Conservation (phyloP, 2,797 vertebrate genomes). For the Chiroxiphia lanceolata region DNA sequence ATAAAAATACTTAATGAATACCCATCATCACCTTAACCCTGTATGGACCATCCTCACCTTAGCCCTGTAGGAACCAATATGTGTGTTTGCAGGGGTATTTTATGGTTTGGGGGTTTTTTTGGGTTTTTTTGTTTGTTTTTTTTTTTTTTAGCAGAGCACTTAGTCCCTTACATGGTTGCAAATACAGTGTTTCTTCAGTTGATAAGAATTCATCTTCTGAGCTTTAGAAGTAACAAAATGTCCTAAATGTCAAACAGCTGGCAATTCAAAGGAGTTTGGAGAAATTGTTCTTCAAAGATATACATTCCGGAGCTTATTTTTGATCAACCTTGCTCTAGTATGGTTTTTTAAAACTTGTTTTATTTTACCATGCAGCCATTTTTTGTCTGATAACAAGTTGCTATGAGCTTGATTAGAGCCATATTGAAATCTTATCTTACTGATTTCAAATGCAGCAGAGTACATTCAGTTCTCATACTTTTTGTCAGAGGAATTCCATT, state of each 20-base stretch:
- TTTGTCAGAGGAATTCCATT: not conserved
- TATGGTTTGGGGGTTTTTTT: not conserved
- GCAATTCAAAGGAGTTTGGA: not conserved
- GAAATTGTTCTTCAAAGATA: not conserved
- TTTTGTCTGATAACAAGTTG: not conserved
- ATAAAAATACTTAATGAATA: not conserved
- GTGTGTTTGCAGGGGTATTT: not conserved
- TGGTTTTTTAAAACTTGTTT: not conserved
- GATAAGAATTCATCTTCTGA: not conserved
- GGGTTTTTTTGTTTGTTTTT: fast-evolving
- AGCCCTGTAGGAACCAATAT: not conserved
- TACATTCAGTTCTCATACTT: not conserved
- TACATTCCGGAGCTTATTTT: not conserved
- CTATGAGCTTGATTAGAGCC: not conserved
- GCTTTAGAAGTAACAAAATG: not conserved
- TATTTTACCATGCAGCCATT: not conserved
- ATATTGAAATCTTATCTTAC: not conserved
- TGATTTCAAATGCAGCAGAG: not conserved
- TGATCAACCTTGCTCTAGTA: not conserved
- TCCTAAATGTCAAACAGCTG: not conserved
- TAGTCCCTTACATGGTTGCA: not conserved
- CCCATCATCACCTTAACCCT: not conserved
- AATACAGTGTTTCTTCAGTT: not conserved
- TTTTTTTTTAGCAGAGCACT: not conserved
- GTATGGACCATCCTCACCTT: not conserved